phyloP scores from a whole-genome alignment of 1,140 invertebrate genomes.

The Bombus consobrinus region DNA sequence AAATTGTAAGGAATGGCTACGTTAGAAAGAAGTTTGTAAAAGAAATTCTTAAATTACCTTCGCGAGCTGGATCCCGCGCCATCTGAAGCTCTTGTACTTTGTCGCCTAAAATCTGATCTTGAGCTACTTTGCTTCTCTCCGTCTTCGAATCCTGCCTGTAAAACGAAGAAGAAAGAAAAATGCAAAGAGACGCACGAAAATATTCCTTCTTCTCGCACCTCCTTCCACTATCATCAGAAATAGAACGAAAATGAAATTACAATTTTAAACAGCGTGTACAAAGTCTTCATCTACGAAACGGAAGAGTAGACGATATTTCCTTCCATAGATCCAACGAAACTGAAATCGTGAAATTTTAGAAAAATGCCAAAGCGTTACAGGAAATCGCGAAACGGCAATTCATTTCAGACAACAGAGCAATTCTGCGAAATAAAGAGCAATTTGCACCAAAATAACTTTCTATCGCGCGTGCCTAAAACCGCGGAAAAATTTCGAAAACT shows the following conservation, averaged over 20 bases:
- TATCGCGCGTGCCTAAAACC: no score
- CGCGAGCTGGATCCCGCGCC: constrained; percentile 67
- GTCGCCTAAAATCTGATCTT: constrained; percentile 65
- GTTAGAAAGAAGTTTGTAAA: no score
- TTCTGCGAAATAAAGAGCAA: no score
- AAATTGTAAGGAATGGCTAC: background rate
- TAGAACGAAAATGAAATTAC: background rate
- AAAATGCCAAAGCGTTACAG: background rate
- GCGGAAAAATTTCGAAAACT: background rate
- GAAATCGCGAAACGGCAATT: background rate
- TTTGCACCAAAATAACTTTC: no score
- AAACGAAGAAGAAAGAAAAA: background rate
- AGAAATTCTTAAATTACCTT: constrained; percentile 61
- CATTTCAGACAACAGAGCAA: no score
- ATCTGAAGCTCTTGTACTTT: constrained; percentile 66
- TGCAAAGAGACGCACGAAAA: no score
- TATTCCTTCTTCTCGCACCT: background rate
- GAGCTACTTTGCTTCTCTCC: constrained; percentile 44
- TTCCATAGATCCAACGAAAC: no score
- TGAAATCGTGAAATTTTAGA: no score
- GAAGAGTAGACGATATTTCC: no score
- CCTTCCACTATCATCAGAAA: background rate
- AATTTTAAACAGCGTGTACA: background rate
- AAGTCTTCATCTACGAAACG: no score
- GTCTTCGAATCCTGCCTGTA: constrained; percentile 65